Evolutionary conservation across 2,113 vertebrate genomes (phyloP).

Genomic region (Gopherus evgoodei): DNA sequence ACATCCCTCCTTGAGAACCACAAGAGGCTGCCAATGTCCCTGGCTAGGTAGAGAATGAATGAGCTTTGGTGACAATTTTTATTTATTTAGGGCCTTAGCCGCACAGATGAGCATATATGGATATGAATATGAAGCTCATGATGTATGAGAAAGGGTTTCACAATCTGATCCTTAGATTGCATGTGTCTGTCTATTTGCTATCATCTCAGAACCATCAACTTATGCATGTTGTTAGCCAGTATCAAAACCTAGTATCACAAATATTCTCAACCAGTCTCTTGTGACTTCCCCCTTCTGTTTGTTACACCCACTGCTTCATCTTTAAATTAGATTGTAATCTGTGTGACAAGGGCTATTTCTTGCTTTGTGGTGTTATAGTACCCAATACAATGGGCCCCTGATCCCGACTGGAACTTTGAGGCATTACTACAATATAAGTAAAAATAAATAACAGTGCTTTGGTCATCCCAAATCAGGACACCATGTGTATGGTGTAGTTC

Average conservation of each 20-base stretch:
- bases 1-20: not conserved
- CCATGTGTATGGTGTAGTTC: not conserved
- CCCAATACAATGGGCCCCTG: no score
- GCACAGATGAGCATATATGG: not conserved
- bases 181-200: constrained; percentile 4
- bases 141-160: not conserved
- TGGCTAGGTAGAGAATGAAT: not conserved
- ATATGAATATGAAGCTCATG: not conserved
- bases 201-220: constrained; percentile 25
- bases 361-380: no score
- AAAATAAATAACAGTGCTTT: not conserved
- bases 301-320: constrained; percentile 32
- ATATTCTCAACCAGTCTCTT: constrained; percentile 26
- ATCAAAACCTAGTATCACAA: constrained; percentile 49
- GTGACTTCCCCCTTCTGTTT: not conserved
- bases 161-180: no score
- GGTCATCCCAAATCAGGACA: not conserved
- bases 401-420: no score
- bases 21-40: no score
- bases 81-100: not conserved
- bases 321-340: not conserved
- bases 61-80: not conserved
- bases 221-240: constrained; percentile 51
- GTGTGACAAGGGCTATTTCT: no score
- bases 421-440: no score